Base-by-base conservation (phyloP, 2,797 vertebrate genomes). In the Rallus crepitans region DNA sequence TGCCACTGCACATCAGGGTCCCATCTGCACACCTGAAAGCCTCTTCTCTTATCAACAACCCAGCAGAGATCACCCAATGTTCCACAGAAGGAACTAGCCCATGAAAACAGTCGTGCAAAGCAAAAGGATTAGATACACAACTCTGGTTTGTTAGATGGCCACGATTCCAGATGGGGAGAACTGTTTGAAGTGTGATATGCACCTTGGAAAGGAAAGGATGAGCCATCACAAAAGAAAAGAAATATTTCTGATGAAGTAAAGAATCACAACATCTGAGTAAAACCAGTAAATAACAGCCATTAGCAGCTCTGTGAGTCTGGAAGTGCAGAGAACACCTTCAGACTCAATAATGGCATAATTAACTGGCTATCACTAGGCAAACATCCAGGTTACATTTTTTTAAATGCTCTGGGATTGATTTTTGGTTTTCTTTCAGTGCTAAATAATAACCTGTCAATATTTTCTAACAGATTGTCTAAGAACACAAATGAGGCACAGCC, bases 391-490 rank as follows among this genome's bases (percentile, higher is more conserved):
- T 68, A 33, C 39, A 6, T 52, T 64, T 91, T 68, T 66, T 33
- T 27, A 63, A 92, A 90, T 65, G 52, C 65, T 91, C n/a, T 8
- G 37, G 77, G 68, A 92, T 28, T 89, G 87, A 96, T 91, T 94
- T 88, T 64, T 61, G 11, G 0, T 73, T 87, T 87, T 40, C 64
- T 55, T 70, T 68, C 42, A 30, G 30, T 59, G n/a, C n/a, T 75
- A 68, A 93, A 69, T 69, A 89, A 87, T 53, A 70, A 82, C 2
- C 7, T 45, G 72, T 72, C 92, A 63, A 25, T 90, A 63, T 77
- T 84, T 92, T 63, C 91, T 78, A 89, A 82, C 3, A 59, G 57
- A 47, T 5, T 61, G 69, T 39, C 56, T 25, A 12, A 73, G n/a
- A 71, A 76, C 24, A 76, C 61, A 37, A 71, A 17, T 0, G 4